Evolutionary conservation across 2,888 invertebrate species (phyloP).

Genomic region (Synergus laeviventris): DNA sequence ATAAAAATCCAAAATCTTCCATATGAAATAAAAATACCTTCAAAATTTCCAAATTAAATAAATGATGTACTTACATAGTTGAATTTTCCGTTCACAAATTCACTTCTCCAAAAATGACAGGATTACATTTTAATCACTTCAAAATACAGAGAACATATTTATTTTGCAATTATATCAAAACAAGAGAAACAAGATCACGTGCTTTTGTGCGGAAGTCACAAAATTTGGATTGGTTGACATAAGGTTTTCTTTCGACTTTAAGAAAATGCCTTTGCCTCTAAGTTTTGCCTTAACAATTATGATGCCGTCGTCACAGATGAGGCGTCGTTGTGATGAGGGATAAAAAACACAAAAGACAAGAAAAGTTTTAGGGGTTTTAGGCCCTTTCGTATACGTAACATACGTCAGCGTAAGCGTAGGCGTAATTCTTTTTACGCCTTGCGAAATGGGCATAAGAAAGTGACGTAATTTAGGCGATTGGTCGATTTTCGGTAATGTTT

Average conservation of each 20-base stretch:
- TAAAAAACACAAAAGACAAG: too few relatives aligned
- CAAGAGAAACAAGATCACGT: slow-evolving; percentile 9
- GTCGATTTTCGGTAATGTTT: background rate
- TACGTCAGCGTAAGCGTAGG: background rate
- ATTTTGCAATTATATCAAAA: slow-evolving; percentile 9
- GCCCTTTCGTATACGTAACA: background rate
- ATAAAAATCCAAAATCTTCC: background rate
- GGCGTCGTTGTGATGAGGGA: background rate
- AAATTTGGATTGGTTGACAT: slow-evolving; percentile 30
- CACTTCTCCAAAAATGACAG: background rate
- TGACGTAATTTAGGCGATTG: background rate
- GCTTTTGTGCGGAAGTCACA: background rate
- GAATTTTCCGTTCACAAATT: background rate
- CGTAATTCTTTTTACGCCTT: background rate
- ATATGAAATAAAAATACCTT: background rate
- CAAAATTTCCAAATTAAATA: background rate
- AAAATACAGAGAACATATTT: background rate
- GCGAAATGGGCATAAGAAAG: background rate
- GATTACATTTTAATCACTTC: background rate
- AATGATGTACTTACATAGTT: background rate
- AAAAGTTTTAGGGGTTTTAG: background rate
- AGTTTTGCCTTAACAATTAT: background rate
- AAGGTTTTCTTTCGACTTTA: slow-evolving; percentile 8
- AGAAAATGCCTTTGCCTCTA: background rate
- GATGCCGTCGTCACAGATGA: background rate